These are phyloP conservation scores for Hydroisotoma schaefferi DNA, from an alignment of 2,888 invertebrate genomes.

Conservation along the genomic window DNA sequence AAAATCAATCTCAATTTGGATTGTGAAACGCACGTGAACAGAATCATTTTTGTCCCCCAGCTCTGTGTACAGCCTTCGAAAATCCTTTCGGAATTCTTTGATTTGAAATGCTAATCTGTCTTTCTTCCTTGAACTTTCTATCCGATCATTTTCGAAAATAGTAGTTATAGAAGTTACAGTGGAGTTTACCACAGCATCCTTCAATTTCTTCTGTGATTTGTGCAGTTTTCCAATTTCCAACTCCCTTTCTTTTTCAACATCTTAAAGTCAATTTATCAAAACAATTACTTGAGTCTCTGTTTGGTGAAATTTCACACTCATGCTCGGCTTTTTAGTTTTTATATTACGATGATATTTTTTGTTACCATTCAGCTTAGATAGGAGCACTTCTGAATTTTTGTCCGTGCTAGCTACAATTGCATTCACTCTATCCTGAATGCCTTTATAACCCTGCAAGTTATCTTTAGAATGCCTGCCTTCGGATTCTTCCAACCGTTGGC, in stretches of 20 bases:
- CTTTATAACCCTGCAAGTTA: too few species aligned
- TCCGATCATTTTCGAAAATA: conserved; percentile 25
- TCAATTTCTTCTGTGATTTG: conserved; percentile 34
- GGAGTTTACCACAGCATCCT: conserved; percentile 32
- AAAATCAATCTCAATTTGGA: too few species aligned
- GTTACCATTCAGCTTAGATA: neutral
- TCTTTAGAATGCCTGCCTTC: too few species aligned
- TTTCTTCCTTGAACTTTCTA: conserved; percentile 29
- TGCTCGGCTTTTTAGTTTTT: neutral
- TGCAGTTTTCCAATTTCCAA: conserved; percentile 16
- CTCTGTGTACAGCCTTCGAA: conserved; percentile 24
- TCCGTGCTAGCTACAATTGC: neutral
- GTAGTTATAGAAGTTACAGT: conserved; percentile 29
- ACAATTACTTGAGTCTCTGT: too few species aligned
- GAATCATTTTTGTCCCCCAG: conserved; percentile 30
- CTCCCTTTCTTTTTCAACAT: conserved; percentile 29
- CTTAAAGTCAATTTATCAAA: too few species aligned
- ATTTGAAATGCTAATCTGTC: conserved; percentile 34
- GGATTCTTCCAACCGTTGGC: too few species aligned
- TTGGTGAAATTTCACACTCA: neutral
- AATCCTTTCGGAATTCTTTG: conserved; percentile 43
- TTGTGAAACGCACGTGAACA: conserved; percentile 23
- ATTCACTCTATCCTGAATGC: neutral
- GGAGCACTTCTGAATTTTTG: neutral
- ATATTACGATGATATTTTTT: neutral